Conservation (phyloP, 2,113 vertebrate genomes). For the Lepisosteus oculatus region DNA sequence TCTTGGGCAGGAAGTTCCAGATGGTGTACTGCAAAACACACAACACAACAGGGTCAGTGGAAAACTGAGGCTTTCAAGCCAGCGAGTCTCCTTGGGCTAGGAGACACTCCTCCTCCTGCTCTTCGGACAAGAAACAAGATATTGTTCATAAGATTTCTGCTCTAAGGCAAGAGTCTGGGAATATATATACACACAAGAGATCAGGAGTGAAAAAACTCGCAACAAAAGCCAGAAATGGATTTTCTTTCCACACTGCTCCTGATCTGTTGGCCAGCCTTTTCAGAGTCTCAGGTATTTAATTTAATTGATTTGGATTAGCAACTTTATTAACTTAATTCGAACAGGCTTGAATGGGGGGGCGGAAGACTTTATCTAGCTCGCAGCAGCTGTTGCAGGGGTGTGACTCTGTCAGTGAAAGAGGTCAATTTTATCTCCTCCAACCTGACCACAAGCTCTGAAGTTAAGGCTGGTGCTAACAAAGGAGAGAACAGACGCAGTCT, state of each 20-base stretch:
- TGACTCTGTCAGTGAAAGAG: conserved; percentile 18
- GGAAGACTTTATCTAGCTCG: conserved; percentile 37
- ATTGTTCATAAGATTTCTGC: too few relatives aligned
- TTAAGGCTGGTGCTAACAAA: too few relatives aligned
- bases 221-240: not conserved
- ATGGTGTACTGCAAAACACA: conserved; percentile 81
- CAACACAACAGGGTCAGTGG: not conserved
- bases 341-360: conserved; percentile 34
- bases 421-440: conserved; percentile 34
- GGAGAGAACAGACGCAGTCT: too few relatives aligned
- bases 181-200: too few relatives aligned
- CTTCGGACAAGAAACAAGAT: too few relatives aligned
- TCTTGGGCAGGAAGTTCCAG: conserved; percentile 99
- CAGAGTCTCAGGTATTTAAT: conserved; percentile 38
- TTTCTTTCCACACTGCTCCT: conserved; percentile 33
- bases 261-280: conserved; percentile 22
- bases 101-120: too few relatives aligned
- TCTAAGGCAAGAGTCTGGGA: too few relatives aligned
- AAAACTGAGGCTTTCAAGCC: too few relatives aligned
- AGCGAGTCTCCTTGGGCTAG: too few relatives aligned
- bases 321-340: conserved; percentile 40
- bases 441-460: conserved; percentile 3
- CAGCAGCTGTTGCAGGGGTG: conserved; percentile 26
- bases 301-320: conserved; percentile 26
- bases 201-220: not conserved